Percentiles rank a stretch among this genome's conserved stretches.
Evolutionary conservation across 2,797 vertebrate genomes (phyloP).

Genomic region (Moxostoma hubbsi): DNA sequence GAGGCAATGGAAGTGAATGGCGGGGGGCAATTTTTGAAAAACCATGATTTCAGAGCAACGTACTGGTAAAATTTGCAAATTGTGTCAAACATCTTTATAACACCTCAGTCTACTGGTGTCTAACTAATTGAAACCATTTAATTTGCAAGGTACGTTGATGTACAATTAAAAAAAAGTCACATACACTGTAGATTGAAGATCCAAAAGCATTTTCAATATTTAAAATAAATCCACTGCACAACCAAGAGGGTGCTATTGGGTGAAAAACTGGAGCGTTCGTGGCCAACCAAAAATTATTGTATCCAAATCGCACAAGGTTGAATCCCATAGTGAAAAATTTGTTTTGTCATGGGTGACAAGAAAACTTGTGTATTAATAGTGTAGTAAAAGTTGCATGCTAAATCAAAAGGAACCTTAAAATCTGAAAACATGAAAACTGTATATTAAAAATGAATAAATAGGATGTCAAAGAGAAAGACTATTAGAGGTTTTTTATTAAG

Average conservation of each 20-base stretch:
- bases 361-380: neutral
- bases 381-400: neutral
- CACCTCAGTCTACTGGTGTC: too few relatives aligned
- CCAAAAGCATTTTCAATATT: neutral
- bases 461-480: neutral
- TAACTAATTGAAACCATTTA: neutral
- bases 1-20: too few relatives aligned
- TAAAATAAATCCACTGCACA: neutral
- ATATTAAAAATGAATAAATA: too few relatives aligned
- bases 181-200: neutral
- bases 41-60: too few relatives aligned
- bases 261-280: neutral
- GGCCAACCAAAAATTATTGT: neutral
- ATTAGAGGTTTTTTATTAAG: too few relatives aligned
- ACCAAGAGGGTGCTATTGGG: constrained; percentile 19
- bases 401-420: neutral
- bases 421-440: too few relatives aligned
- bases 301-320: neutral
- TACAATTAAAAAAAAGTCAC: neutral
- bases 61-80: too few relatives aligned
- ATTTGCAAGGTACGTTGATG: neutral
- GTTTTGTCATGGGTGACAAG: neutral
- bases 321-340: neutral
- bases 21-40: too few relatives aligned
- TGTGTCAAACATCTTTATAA: too few relatives aligned